Evolutionary conservation across 1,140 invertebrate species (phyloP).

Genomic region (Tetramorium parvispinum): DNA sequence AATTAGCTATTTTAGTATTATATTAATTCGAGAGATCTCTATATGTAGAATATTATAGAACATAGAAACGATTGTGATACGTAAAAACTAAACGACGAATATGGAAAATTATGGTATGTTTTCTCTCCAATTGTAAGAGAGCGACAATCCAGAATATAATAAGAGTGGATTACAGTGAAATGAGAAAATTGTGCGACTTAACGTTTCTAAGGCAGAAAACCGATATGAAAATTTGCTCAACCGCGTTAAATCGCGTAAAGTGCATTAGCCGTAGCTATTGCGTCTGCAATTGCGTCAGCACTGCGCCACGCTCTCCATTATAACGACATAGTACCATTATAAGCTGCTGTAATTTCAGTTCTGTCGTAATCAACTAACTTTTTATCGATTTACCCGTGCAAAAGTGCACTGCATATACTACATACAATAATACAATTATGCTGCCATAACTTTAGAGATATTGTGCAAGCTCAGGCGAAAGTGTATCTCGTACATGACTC

Average conservation of each 20-base stretch:
- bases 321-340: background rate
- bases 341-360: background rate
- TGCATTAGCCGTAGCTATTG: constrained; percentile 41
- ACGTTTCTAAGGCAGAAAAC: background rate
- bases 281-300: constrained; percentile 15
- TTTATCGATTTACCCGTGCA: background rate
- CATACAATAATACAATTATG: background rate
- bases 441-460: background rate
- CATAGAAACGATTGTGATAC: background rate
- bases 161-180: background rate
- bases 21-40: background rate
- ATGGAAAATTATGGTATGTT: too few species aligned
- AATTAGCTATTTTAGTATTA: background rate
- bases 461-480: background rate
- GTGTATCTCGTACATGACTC: background rate
- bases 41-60: background rate
- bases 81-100: background rate
- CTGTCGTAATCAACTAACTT: background rate
- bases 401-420: background rate
- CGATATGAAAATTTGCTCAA: background rate
- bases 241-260: background rate
- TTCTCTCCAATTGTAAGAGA: background rate
- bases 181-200: background rate
- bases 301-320: background rate
- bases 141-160: background rate